phyloP scores from a whole-genome alignment of 2,888 invertebrate genomes.

The Plemyria rubiginata region DNA sequence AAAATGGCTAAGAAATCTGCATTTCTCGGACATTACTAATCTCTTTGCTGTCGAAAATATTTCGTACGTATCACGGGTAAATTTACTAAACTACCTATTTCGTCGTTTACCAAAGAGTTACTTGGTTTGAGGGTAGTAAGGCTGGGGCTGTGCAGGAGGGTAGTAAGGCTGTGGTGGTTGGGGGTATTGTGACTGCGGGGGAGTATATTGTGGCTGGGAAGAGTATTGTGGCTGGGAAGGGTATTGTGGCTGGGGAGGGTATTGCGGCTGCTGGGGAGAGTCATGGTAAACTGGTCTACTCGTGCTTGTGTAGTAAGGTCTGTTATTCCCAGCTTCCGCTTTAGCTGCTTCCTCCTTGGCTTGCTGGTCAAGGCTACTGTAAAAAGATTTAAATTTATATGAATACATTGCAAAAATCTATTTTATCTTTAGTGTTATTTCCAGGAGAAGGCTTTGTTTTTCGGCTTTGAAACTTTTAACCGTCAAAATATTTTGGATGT shows the following conservation, averaged over 20 bases:
- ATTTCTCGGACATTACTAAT: constrained; percentile 35
- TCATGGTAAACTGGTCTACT: constrained; percentile 33
- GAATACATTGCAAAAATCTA: not conserved
- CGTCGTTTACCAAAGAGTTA: constrained; percentile 42
- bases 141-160: constrained; percentile 38
- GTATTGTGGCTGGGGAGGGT: constrained; percentile 38
- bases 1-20: constrained; percentile 37
- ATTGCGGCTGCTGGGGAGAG: constrained; percentile 39
- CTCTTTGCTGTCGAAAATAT: constrained; percentile 39
- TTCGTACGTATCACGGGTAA: constrained; percentile 38
- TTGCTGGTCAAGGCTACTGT: constrained; percentile 65
- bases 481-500: no score
- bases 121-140: constrained; percentile 41
- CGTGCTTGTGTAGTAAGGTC: constrained; percentile 42
- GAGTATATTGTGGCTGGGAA: constrained; percentile 38
- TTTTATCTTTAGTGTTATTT: not conserved
- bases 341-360: constrained; percentile 61
- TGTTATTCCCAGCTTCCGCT: constrained; percentile 39
- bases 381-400: constrained; percentile 25
- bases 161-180: constrained; percentile 37
- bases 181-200: constrained; percentile 41
- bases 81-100: constrained; percentile 26
- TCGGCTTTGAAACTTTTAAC: no score
- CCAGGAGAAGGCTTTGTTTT: no score
- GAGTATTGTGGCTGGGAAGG: constrained; percentile 37